Evolutionary conservation across 2,888 invertebrate genomes (phyloP), one percentile per base, ranked within the genome.

Genomic region (Ethmia dodecea): DNA sequence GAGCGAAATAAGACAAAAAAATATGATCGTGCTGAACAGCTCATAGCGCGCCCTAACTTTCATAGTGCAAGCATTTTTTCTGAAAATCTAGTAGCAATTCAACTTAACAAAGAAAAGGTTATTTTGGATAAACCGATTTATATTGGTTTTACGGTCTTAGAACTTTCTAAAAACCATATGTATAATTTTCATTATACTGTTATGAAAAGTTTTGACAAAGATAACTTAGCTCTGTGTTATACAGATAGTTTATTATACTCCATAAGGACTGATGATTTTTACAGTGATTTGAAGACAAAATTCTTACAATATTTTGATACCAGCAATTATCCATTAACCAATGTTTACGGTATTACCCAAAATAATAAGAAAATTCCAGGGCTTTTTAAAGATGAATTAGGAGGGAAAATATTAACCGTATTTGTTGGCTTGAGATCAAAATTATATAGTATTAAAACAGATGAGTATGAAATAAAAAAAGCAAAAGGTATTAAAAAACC

Each of bases 351-450:
- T 6, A 25, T 45, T 10, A 36, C 35, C 9, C n/a, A 11, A 31
- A 16, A 14, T 5, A 40, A 43, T 27, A 28, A 27, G 9, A 43
- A 37, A 38, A 26, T 39, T 18, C 43, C 40, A 5, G 43, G 43
- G 1, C 28, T 26, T 29, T 40, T 40, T 22, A 41, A 44, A 26
- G 40, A 44, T 33, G 40, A 44, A 28, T 27, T 44, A 35, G 37
- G 37, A 12, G 41, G 38, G 11, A 28, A 41, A 11, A 18, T 43
- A 3, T 40, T 44, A 25, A 14, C 35, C 5, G 38, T 41, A 28
- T 41, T 41, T 30, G 32, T 34, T 1, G 43, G 43, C 3, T 30
- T 43, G 12, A 27, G 44, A 33, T 37, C 41, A 9, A 44, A 44
- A 29, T 22, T 43, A 11, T 43, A 41, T 12, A 38, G 38, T 25